These are phyloP conservation scores for Plebejus melissa DNA, from an alignment of 2,888 invertebrate genomes.

Conservation along the genomic window DNA sequence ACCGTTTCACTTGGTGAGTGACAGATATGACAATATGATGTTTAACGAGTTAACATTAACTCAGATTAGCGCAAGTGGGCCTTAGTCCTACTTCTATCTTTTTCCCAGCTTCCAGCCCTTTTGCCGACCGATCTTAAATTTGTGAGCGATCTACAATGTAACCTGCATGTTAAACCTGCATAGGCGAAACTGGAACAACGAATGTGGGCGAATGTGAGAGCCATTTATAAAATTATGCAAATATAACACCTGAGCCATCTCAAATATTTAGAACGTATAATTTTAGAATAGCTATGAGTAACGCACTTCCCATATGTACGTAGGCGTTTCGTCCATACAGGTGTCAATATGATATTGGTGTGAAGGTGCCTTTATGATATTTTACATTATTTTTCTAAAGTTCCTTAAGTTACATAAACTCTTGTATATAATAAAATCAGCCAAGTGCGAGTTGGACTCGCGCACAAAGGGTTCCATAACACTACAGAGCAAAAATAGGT, in stretches of 20 bases:
- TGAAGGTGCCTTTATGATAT: neutral
- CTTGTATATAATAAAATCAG: no score
- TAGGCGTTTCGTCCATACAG: slow-evolving; percentile 3
- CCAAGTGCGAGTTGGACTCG: no score
- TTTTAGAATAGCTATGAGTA: slow-evolving; percentile 70
- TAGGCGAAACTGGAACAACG: neutral
- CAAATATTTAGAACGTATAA: slow-evolving; percentile 66
- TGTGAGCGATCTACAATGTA: neutral
- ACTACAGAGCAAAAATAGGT: no score
- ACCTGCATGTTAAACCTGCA: no score
- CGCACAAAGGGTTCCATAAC: no score
- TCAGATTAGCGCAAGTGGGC: no score
- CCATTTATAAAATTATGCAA: slow-evolving; percentile 31
- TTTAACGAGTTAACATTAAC: no score
- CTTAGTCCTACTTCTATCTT: no score
- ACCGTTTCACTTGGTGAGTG: no score
- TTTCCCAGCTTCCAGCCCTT: neutral
- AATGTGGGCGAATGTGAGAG: slow-evolving; percentile 29
- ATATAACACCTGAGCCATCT: slow-evolving; percentile 50
- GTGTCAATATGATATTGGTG: neutral
- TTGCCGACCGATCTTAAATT: neutral
- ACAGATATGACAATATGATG: no score
- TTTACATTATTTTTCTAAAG: neutral
- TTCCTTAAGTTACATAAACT: no score
- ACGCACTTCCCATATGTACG: slow-evolving; percentile 39